Conservation (phyloP, 2,113 vertebrate species). For the Platichthys flesus region DNA sequence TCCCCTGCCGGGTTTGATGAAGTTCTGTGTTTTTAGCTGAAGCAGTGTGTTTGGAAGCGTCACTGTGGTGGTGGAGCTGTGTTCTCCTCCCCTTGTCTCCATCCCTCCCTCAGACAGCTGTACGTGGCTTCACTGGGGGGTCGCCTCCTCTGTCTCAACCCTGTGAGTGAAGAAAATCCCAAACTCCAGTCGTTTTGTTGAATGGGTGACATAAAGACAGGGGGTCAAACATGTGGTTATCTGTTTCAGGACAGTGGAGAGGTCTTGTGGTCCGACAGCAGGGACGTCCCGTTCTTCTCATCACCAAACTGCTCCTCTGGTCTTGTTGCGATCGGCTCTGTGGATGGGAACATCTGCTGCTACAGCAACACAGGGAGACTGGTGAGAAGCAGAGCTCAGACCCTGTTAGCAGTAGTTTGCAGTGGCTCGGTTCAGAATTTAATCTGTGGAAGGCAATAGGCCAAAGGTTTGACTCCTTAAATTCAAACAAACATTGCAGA, state of each 20-base stretch:
- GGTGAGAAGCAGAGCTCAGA: slow-evolving; percentile 77
- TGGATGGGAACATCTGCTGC: slow-evolving; percentile 89
- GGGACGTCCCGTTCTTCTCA: slow-evolving; percentile 91
- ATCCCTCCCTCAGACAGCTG: slow-evolving; percentile 78
- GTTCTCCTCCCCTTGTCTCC: slow-evolving; percentile 92
- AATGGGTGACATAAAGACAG: neutral
- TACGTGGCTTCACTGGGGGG: slow-evolving; percentile 90
- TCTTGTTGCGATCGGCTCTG: slow-evolving; percentile 87
- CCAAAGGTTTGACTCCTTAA: neutral
- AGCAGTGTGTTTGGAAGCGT: slow-evolving; percentile 87
- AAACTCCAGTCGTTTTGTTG: neutral
- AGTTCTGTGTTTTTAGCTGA: slow-evolving; percentile 75
- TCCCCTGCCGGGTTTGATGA: neutral
- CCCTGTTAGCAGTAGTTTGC: neutral
- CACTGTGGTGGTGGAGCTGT: slow-evolving; percentile 87
- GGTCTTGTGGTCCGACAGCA: slow-evolving; percentile 84
- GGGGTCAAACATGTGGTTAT: neutral
- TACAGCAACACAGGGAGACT: slow-evolving; percentile 86
- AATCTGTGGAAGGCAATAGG: neutral
- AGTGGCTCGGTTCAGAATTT: neutral
- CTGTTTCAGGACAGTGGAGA: slow-evolving; percentile 82
- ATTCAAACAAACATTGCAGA: no score
- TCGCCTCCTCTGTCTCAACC: slow-evolving; percentile 84
- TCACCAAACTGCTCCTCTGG: slow-evolving; percentile 85
- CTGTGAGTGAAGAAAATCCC: slow-evolving; percentile 79